Evolutionary conservation across 2,113 vertebrate genomes (phyloP).

Genomic region (Tauraco erythrolophus): DNA sequence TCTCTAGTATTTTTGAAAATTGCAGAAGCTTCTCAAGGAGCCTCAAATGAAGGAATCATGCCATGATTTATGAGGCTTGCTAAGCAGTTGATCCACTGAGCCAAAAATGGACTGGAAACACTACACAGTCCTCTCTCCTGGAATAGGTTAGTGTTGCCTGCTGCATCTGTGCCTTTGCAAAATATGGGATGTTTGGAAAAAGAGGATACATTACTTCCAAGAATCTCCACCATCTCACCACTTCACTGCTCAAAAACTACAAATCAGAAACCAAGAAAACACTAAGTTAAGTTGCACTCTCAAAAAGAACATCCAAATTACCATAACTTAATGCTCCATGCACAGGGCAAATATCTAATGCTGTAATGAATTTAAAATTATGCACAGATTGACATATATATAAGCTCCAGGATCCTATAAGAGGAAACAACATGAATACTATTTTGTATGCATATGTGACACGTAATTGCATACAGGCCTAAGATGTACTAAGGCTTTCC

Average conservation of each 20-base stretch:
- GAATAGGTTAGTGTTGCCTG: not conserved
- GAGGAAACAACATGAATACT: not conserved
- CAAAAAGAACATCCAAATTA: not conserved
- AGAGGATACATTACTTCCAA: not conserved
- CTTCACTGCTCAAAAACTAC: not conserved
- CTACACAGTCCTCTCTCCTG: not conserved
- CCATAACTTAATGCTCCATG: not conserved
- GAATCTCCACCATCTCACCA: not conserved
- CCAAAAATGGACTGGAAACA: not conserved
- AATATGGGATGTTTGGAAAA: not conserved
- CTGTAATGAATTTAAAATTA: not conserved
- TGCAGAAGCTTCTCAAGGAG: not conserved
- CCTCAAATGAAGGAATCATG: not conserved
- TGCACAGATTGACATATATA: not conserved
- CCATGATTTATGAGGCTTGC: not conserved
- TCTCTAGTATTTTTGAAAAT: not conserved
- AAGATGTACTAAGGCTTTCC: not conserved
- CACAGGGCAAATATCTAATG: not conserved
- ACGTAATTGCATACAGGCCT: not conserved
- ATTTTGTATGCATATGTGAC: not conserved
- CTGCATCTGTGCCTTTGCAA: not conserved
- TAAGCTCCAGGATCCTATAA: not conserved
- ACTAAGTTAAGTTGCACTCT: not conserved
- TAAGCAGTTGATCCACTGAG: not conserved
- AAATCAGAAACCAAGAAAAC: not conserved